phyloP scores from a whole-genome alignment of 53 echinoderm and acorn worm species.

The Apostichopus leukothele region DNA sequence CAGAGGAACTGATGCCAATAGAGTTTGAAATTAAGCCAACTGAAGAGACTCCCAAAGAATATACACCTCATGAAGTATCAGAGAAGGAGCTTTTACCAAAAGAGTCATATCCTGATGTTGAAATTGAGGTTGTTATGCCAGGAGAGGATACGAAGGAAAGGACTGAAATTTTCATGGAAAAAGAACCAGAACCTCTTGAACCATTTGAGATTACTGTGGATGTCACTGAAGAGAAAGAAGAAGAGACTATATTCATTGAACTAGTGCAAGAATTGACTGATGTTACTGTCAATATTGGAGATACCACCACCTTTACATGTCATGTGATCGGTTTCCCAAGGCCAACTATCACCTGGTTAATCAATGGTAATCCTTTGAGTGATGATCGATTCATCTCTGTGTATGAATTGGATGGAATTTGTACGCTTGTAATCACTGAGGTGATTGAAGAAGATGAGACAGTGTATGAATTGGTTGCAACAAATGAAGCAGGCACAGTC shows the following conservation, averaged over 20 bases:
- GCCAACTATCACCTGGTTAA: conserved; percentile 64
- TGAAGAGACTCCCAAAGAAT: neutral
- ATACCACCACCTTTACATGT: conserved; percentile 55
- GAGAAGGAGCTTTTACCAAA: conserved; percentile 36
- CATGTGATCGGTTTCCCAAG: conserved; percentile 61
- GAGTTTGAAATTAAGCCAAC: neutral
- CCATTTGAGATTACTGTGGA: conserved; percentile 58
- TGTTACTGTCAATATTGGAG: conserved; percentile 55
- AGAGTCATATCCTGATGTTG: conserved; percentile 48
- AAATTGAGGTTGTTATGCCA: conserved; percentile 41
- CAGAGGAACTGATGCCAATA: neutral
- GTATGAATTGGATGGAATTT: conserved; percentile 66
- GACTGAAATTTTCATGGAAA: conserved; percentile 23
- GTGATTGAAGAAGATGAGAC: conserved; percentile 84
- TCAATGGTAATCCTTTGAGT: conserved; percentile 58
- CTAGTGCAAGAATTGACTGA: conserved; percentile 56
- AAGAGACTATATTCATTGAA: conserved; percentile 54
- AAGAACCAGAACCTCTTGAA: conserved; percentile 48
- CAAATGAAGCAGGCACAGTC: conserved; percentile 83
- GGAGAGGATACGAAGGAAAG: conserved; percentile 41
- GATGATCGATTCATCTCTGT: conserved; percentile 63
- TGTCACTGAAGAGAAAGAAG: conserved; percentile 52
- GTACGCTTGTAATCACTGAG: conserved; percentile 65
- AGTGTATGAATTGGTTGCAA: conserved; percentile 76
- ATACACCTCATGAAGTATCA: conserved; percentile 20